Base-by-base conservation (phyloP, 1,140 invertebrate species). In the Agrypnia vestita region DNA sequence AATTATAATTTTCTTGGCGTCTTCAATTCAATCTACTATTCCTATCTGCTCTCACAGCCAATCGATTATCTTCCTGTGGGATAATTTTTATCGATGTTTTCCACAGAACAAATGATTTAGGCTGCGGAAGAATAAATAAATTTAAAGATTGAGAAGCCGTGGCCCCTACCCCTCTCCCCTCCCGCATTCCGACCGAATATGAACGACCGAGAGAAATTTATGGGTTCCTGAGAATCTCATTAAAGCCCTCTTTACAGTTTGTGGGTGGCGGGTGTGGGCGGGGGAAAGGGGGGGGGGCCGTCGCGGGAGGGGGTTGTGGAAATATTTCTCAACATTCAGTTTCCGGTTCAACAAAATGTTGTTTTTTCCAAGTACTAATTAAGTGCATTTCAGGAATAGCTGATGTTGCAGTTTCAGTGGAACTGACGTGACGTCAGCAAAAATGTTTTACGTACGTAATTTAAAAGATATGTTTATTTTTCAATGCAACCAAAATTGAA, bases 151-250 rank as follows among this genome's bases (percentile, higher is more conserved):
- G 56, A 61, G 56, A 61, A 61, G 47, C 74, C 49, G 74, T 49
- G 15, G 10, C 43, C 21, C 61, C 49, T 51, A 49, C 15, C 25
- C 64, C 49, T 15, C 17, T 47, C 62, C 25, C 61, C 76, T 55
- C 61, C 44, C 61, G 49, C 61, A 79, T 71, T 71, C 78, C 81
- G n/a, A 64, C 74, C 64, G 51, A 79, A 49, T 78, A 79, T 59
- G 78, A 79, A 78, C 64, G 78, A 80, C 69, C 82, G 79, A 76
- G 82, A 74, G 64, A 81, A 83, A 83, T 83, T 83, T 83, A 83
- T 83, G 82, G 82, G 82, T 81, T 81, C 72, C 79, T 83, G 82
- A 76, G 82, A 83, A 83, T 83, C 82, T 83, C 82, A 83, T 83
- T 83, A 83, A 83, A 73, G 61, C 67, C 79, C 82, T 81, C 82